These are phyloP conservation scores for Psittacara wagleri DNA, from an alignment of 2,113 vertebrate genomes.

Conservation along the genomic window DNA sequence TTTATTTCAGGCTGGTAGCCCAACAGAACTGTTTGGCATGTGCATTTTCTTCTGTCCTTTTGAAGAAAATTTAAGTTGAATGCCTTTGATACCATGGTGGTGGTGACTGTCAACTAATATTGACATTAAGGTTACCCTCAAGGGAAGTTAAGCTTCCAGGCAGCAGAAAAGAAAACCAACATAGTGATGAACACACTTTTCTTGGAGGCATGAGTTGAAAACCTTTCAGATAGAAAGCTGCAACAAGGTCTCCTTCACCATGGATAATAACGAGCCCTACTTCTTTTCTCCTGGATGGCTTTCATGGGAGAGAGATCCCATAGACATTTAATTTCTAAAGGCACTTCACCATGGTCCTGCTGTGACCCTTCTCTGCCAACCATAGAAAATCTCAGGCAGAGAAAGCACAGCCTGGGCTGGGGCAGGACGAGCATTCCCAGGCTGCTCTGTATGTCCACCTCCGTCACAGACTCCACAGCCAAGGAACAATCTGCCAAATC, in stretches of 20 bases:
- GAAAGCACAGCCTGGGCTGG: neutral
- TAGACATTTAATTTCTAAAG: neutral
- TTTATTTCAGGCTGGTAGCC: neutral
- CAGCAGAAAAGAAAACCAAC: neutral
- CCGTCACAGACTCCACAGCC: rapidly evolving
- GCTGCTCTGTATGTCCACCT: neutral
- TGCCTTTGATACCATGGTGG: neutral
- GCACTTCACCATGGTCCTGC: neutral
- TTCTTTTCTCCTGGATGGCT: neutral
- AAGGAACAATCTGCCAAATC: neutral
- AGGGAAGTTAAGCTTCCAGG: neutral
- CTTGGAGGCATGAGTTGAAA: neutral
- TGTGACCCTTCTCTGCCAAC: neutral
- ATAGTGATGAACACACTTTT: neutral
- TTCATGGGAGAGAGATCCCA: neutral
- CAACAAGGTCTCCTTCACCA: neutral
- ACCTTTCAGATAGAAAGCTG: neutral
- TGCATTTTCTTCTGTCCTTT: neutral
- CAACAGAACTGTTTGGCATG: neutral
- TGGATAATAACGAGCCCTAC: neutral
- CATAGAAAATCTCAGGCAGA: neutral
- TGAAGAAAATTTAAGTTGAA: neutral
- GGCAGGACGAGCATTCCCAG: neutral
- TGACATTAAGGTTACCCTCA: neutral
- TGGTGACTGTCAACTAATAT: neutral